These are phyloP conservation scores for Stichodactyla mertensii DNA, from an alignment of 64 coral and sea anemone genomes.

Conservation along the genomic window DNA sequence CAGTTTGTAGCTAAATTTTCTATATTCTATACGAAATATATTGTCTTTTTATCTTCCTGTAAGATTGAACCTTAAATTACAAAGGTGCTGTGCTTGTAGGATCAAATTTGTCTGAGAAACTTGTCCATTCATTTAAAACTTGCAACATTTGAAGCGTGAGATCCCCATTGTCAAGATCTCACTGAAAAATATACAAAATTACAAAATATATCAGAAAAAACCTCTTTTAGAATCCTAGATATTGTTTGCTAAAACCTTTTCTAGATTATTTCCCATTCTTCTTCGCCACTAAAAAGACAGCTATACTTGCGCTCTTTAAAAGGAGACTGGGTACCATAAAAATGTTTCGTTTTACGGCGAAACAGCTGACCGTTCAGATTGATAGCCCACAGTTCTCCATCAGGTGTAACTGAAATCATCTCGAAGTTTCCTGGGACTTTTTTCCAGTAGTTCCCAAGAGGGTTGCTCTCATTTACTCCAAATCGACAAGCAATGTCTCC, in stretches of 20 bases:
- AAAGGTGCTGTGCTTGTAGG: too few relatives aligned
- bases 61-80: too few relatives aligned
- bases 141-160: too few relatives aligned
- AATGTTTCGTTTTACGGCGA: conserved; percentile 72
- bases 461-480: conserved; percentile 71
- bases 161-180: too few relatives aligned
- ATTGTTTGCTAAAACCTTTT: neutral
- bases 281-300: conserved; percentile 61
- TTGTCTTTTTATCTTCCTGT: too few relatives aligned
- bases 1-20: too few relatives aligned
- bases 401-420: conserved; percentile 73
- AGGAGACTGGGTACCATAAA: conserved; percentile 88
- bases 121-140: too few relatives aligned
- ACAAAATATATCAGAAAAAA: neutral
- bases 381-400: conserved; percentile 84
- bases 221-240: neutral
- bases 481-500: conserved; percentile 88
- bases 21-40: too few relatives aligned
- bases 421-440: conserved; percentile 94
- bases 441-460: conserved; percentile 93
- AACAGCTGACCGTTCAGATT: conserved; percentile 84
- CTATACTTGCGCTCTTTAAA: conserved; percentile 67
- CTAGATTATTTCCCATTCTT: conserved; percentile 86
- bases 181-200: too few relatives aligned
- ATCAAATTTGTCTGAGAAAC: too few relatives aligned